phyloP scores from a whole-genome alignment of 2,113 vertebrate genomes.

The Myiagra hebetior region DNA sequence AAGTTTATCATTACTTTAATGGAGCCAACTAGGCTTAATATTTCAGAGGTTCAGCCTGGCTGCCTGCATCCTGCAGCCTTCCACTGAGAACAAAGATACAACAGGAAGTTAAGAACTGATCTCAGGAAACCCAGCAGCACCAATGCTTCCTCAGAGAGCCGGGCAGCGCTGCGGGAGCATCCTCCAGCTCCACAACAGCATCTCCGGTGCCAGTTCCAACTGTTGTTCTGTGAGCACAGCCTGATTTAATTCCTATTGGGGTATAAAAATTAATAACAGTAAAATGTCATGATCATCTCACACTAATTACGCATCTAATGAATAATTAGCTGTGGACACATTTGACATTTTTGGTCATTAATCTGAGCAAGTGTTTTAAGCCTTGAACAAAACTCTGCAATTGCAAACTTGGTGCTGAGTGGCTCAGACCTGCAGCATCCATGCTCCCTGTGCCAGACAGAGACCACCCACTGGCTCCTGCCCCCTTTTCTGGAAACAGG shows the following conservation, averaged over 20 bases:
- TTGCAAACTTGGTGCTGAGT: background rate
- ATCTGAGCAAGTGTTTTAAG: conserved; percentile 77
- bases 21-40: background rate
- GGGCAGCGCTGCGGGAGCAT: background rate
- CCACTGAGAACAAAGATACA: background rate
- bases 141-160: background rate
- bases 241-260: conserved; percentile 60
- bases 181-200: background rate
- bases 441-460: accelerated
- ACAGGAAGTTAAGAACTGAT: background rate
- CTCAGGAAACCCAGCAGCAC: background rate
- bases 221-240: background rate
- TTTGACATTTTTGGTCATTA: conserved; percentile 95
- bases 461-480: background rate
- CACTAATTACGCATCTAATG: conserved; percentile 93
- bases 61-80: background rate
- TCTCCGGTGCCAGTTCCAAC: background rate
- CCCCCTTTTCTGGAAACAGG: background rate
- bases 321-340: conserved; percentile 94
- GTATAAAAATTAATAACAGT: conserved; percentile 83
- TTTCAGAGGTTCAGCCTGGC: background rate
- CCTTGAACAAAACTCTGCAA: conserved; percentile 49
- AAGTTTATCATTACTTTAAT: background rate
- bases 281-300: conserved; percentile 87
- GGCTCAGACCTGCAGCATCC: background rate